These are phyloP conservation scores for Theonella swinhoei DNA, from an alignment of 37 sponge, comb jelly and placozoan genomes.

Conservation along the genomic window DNA sequence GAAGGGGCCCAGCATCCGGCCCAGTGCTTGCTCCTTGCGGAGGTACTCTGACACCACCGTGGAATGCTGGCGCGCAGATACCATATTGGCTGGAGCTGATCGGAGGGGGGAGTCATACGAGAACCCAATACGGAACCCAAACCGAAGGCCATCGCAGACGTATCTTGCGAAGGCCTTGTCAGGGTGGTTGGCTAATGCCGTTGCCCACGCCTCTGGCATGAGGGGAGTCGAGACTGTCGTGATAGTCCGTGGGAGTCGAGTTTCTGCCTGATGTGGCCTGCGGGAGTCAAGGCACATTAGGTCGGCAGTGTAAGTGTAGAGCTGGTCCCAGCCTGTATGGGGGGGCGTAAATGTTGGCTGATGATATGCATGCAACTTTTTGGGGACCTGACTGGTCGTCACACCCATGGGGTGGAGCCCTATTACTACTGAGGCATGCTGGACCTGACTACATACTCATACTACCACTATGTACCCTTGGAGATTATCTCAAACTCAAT, in stretches of 20 bases:
- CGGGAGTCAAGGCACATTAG: not conserved
- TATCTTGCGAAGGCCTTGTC: constrained; percentile 14
- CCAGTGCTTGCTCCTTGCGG: constrained; percentile 1
- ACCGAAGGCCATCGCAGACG: not conserved
- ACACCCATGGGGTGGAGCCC: constrained; percentile 7
- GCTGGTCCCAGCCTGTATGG: not conserved
- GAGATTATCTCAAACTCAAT: too few relatives aligned
- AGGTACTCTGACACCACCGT: constrained; percentile 11
- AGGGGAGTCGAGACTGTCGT: constrained; percentile 8
- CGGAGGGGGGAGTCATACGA: not conserved
- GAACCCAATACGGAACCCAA: constrained; percentile 23
- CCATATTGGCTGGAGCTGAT: constrained; percentile 29
- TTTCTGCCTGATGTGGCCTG: not conserved
- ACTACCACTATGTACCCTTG: too few relatives aligned
- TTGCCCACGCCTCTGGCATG: not conserved
- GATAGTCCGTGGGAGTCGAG: not conserved
- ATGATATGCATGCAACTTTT: not conserved
- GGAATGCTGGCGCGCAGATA: constrained; percentile 23
- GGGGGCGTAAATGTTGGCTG: not conserved
- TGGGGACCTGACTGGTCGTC: not conserved
- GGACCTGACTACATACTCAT: too few relatives aligned
- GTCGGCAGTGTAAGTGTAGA: constrained; percentile 15
- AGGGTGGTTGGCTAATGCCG: constrained; percentile 22
- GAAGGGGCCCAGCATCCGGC: constrained; percentile 24
- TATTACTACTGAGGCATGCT: too few relatives aligned